Evolutionary conservation across 2,113 vertebrate genomes (phyloP).

Genomic region (Esox niger): DNA sequence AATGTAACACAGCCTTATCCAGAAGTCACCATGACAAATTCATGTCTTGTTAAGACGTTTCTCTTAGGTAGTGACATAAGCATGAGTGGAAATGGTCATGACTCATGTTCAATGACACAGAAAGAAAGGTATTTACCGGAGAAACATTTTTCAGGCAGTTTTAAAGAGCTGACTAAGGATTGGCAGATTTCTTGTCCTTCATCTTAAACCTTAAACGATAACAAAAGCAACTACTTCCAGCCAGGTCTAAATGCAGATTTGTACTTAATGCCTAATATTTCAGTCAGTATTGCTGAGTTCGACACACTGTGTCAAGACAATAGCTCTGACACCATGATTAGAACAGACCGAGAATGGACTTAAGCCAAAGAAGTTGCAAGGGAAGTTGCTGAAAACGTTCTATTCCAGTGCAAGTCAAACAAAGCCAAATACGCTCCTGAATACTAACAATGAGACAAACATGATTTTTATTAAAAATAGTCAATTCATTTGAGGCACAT

Average conservation of each 20-base stretch:
- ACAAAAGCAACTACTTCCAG: slow-evolving; percentile 14
- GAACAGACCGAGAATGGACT: slow-evolving; percentile 64
- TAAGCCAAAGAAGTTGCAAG: slow-evolving; percentile 63
- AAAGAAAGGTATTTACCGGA: slow-evolving; percentile 11
- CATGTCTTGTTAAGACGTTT: slow-evolving; percentile 62
- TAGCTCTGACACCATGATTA: slow-evolving; percentile 64
- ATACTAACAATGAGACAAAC: slow-evolving; percentile 23
- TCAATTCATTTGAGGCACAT: no score
- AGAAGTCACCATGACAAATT: slow-evolving; percentile 67
- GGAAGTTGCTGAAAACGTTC: slow-evolving; percentile 58
- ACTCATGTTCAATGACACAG: slow-evolving; percentile 52
- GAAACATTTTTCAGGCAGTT: not conserved
- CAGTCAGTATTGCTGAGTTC: slow-evolving; percentile 24
- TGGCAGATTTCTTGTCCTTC: no score
- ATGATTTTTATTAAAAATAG: no score
- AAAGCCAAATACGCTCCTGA: slow-evolving; percentile 35
- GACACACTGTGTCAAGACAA: slow-evolving; percentile 40
- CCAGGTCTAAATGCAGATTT: slow-evolving; percentile 22
- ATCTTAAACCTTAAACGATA: slow-evolving; percentile 37
- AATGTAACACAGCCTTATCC: slow-evolving; percentile 63
- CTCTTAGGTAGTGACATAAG: slow-evolving; percentile 52
- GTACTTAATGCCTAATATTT: slow-evolving; percentile 47
- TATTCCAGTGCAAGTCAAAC: slow-evolving; percentile 62
- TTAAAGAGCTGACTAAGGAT: no score
- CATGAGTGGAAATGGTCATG: slow-evolving; percentile 54